These are phyloP conservation scores for Calliphora vicina DNA, from an alignment of 1,140 invertebrate genomes.

Conservation along the genomic window DNA sequence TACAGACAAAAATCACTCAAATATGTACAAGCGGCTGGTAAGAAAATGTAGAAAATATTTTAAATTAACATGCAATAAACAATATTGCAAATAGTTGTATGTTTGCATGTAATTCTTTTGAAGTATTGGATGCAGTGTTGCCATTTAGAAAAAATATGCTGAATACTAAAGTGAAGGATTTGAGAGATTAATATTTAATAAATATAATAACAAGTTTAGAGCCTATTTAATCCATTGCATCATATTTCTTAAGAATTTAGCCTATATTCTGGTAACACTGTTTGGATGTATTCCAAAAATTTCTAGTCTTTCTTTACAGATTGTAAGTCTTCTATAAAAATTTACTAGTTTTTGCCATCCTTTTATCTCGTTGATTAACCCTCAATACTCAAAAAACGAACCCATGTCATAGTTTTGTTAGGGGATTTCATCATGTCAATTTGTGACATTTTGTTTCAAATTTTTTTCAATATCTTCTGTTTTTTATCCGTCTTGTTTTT, in stretches of 20 bases:
- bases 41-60: not conserved
- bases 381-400: conserved; percentile 4
- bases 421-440: conserved; percentile 31
- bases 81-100: not conserved
- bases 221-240: no score
- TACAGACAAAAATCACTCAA: not conserved
- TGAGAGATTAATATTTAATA: no score
- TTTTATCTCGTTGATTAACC: conserved; percentile 16
- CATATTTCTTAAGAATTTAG: no score
- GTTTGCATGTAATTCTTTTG: no score
- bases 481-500: not conserved
- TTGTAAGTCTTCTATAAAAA: not conserved
- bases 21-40: not conserved
- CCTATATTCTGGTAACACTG: no score
- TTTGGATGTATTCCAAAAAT: not conserved
- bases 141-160: no score
- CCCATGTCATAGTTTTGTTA: conserved; percentile 15
- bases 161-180: no score
- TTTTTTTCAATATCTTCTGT: not conserved
- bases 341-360: not conserved
- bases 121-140: no score
- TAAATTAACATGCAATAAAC: not conserved
- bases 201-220: no score
- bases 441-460: conserved; percentile 23
- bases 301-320: not conserved